Evolutionary conservation across 2,113 vertebrate species (phyloP).

Genomic region (Crotalus helleri): DNA sequence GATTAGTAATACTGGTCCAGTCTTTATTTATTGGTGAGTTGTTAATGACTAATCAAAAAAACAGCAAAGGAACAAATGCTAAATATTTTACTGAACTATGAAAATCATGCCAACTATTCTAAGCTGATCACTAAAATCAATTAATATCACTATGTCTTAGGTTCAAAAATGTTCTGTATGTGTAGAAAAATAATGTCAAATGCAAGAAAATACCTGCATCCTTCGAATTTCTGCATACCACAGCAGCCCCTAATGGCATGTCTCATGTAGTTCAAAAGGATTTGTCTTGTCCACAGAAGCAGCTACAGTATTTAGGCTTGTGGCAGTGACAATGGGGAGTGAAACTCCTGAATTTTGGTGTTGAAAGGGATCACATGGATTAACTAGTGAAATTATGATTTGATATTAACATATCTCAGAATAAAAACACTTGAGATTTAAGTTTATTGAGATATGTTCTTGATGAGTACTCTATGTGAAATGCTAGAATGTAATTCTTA

Average conservation of each 20-base stretch:
- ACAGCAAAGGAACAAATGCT: conserved; percentile 48
- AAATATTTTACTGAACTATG: conserved; percentile 35
- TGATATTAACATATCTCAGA: neutral
- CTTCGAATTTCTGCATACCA: neutral
- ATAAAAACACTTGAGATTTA: neutral
- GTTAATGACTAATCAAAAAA: conserved; percentile 30
- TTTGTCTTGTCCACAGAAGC: neutral
- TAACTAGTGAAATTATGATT: neutral
- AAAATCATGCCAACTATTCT: neutral
- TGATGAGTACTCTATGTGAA: neutral
- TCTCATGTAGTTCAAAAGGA: neutral
- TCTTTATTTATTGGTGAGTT: conserved; percentile 37
- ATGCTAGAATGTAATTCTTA: neutral
- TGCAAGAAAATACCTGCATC: neutral
- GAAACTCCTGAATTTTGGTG: neutral
- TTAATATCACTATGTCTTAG: neutral
- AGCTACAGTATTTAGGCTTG: neutral
- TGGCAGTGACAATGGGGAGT: neutral
- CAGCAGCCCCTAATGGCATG: neutral
- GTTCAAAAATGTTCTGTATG: neutral
- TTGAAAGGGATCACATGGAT: neutral
- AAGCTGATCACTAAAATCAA: neutral
- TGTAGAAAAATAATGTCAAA: neutral
- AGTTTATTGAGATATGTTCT: neutral
- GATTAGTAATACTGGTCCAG: neutral